These are phyloP conservation scores for Acanthosoma haemorrhoidale DNA, from an alignment of 2,888 invertebrate genomes.

Conservation along the genomic window DNA sequence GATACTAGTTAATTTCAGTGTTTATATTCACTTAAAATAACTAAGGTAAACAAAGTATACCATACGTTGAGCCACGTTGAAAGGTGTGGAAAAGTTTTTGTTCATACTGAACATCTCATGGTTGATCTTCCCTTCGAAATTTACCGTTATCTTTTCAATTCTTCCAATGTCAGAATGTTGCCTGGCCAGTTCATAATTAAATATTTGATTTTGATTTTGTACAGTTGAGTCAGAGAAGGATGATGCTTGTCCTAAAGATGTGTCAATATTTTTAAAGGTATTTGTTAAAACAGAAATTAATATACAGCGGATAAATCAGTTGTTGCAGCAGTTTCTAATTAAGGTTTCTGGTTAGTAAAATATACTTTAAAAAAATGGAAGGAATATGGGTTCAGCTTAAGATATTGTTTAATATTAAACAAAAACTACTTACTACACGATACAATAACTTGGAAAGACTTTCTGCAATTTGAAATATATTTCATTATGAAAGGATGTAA, in stretches of 20 bases:
- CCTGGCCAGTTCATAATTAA: conserved; percentile 67
- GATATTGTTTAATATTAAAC: not conserved
- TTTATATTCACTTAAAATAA: too few relatives aligned
- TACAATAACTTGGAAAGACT: not conserved
- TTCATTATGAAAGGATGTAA: too few relatives aligned
- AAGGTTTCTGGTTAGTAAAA: too few relatives aligned
- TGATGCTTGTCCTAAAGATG: not conserved
- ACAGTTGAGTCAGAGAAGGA: not conserved
- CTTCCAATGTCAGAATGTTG: conserved; percentile 71
- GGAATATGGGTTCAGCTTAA: not conserved
- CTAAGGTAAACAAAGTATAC: too few relatives aligned
- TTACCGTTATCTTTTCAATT: conserved; percentile 85
- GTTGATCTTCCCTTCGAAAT: conserved; percentile 68
- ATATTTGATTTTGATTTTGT: conserved; percentile 59
- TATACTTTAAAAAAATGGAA: too few relatives aligned
- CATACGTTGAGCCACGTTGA: conserved; percentile 84
- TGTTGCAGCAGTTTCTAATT: too few relatives aligned
- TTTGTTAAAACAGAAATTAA: too few relatives aligned
- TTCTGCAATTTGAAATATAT: not conserved
- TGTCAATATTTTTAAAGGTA: too few relatives aligned
- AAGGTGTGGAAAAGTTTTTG: conserved; percentile 83
- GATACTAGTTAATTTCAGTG: not conserved
- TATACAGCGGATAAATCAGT: too few relatives aligned
- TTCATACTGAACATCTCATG: conserved; percentile 81
- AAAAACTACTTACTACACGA: not conserved